Base-by-base conservation (phyloP, 35 echinoderm and acorn worm species). In the Lytechinus variegatus region DNA sequence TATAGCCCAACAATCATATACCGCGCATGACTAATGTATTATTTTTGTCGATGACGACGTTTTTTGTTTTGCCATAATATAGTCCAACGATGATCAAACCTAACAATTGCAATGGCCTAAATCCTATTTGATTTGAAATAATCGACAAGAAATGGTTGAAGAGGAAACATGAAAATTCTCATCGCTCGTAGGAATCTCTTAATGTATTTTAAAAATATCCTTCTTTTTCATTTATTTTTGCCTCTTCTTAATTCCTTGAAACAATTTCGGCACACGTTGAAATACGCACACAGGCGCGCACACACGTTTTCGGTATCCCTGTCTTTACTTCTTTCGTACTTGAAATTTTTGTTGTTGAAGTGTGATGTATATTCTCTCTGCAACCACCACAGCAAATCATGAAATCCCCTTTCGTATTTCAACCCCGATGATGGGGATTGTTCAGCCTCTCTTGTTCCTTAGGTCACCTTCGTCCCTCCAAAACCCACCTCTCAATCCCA, bases 361-460 rank as follows among this genome's bases (percentile, higher is more conserved):
- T 24, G 66, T 24, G 66, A 79, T 79, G 66, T n/a, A 79, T 79
- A n/a, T 79, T 79, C 66, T 79, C 66, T 79, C 66, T 79, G 7
- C n/a, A 79, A 19, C 21, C 57, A 60, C 57, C 66, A 19, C 19
- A 79, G 21, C 66, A 79, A 79, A n/a, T n/a, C n/a, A n/a, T n/a
- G n/a, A n/a, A n/a, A n/a, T 79, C 66, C 66, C 19, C 8, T 79
- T 79, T 79, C 61, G 6, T 79, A 79, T 24, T 90, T 54, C 88
- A 28, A 90, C 4, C 88, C 88, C 28, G 29, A 52, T 90, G 28
- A 90, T 33, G 88, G 88, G 88, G 88, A 90, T 90, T 54, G 28
- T 33, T 90, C 66, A 54, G 88, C 88, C 88, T 44, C 28, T 11
- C 28, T 12, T 90, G 88, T 54, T 90, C 88, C 88, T 44, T 52